Conservation (phyloP, 2,888 invertebrate genomes). For the Diploptera punctata region DNA sequence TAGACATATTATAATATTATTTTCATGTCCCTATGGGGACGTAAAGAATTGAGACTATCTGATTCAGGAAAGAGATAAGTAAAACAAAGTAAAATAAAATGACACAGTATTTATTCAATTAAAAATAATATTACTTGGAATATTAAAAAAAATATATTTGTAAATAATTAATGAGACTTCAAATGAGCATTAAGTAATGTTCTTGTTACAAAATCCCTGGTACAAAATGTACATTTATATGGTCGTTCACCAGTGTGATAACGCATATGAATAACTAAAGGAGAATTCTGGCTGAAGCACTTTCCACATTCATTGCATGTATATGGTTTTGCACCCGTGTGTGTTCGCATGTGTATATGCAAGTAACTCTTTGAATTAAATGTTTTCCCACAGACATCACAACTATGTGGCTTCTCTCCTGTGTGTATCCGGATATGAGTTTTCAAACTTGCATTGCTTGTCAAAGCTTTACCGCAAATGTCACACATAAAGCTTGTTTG, state of each 20-base stretch:
- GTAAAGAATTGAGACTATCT: too few relatives aligned
- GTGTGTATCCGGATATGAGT: conserved; percentile 8
- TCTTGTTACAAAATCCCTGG: neutral
- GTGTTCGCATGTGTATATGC: neutral
- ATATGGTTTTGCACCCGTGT: neutral
- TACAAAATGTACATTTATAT: neutral
- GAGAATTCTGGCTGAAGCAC: neutral
- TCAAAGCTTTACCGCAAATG: neutral
- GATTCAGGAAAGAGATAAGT: too few relatives aligned
- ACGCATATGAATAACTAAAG: neutral
- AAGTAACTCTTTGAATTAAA: neutral
- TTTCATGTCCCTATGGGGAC: too few relatives aligned
- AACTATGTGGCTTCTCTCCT: conserved; percentile 1
- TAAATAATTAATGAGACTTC: neutral
- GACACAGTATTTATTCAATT: too few relatives aligned
- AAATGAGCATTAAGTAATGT: neutral
- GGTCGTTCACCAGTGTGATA: neutral
- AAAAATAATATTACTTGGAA: too few relatives aligned
- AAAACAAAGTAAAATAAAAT: too few relatives aligned
- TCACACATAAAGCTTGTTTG: neutral
- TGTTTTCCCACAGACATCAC: neutral
- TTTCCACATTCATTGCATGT: neutral
- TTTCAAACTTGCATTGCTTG: neutral
- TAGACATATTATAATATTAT: too few relatives aligned
- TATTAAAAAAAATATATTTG: too few relatives aligned